Evolutionary conservation across 2,113 vertebrate genomes (phyloP).

Genomic region (Phasianus colchicus): DNA sequence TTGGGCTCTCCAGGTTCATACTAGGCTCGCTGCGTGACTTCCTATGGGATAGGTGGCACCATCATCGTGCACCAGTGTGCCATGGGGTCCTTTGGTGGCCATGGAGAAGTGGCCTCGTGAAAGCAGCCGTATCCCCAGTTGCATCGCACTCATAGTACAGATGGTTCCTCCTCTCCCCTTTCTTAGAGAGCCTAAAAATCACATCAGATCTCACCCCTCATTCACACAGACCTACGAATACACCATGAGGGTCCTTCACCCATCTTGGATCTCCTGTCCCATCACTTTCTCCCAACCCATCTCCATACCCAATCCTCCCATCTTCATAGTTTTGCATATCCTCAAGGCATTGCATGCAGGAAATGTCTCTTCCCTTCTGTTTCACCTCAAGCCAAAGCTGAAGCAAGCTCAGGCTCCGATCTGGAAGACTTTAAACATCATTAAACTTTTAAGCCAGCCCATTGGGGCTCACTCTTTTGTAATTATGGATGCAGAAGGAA

Average conservation of each 20-base stretch:
- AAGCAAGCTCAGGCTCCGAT: background rate
- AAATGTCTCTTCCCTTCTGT: conserved; percentile 43
- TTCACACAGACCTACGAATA: background rate
- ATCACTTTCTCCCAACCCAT: background rate
- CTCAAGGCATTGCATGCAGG: conserved; percentile 1
- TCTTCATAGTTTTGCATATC: background rate
- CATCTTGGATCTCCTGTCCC: background rate
- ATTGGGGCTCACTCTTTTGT: conserved; percentile 42
- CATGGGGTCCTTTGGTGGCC: background rate
- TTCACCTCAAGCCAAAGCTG: conserved; percentile 32
- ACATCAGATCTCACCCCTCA: background rate
- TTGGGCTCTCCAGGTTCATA: background rate
- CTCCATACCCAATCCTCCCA: background rate
- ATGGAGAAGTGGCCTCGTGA: background rate
- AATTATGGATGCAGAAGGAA: conserved; percentile 29
- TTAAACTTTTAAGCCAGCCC: conserved; percentile 73
- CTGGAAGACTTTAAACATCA: conserved; percentile 51
- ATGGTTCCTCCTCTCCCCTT: background rate
- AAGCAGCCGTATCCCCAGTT: accelerated
- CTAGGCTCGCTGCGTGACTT: background rate
- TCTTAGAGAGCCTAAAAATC: background rate
- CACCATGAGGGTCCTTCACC: background rate
- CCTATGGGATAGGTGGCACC: background rate
- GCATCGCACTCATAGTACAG: background rate
- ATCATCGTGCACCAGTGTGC: background rate